phyloP scores from a whole-genome alignment of 2,797 vertebrate species.

The Lates japonicus region DNA sequence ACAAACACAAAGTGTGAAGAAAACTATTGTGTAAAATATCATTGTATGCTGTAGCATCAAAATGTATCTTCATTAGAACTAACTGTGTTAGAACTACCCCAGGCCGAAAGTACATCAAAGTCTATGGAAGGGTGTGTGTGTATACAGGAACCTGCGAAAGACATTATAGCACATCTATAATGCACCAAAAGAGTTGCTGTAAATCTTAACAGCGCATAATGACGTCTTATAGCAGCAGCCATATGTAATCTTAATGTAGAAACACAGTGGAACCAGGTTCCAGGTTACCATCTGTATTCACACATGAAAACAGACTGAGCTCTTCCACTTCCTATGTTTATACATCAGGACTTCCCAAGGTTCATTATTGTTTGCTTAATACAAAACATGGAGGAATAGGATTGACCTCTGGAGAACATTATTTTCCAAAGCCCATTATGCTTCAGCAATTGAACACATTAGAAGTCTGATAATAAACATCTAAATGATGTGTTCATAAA shows the following conservation, averaged over 20 bases:
- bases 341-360: background rate
- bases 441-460: background rate
- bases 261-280: too few species aligned
- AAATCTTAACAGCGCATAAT: conserved; percentile 32
- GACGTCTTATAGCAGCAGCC: background rate
- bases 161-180: conserved; percentile 14
- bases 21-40: too few species aligned
- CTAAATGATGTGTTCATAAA: background rate
- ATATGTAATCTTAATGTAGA: too few species aligned
- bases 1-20: too few species aligned
- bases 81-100: too few species aligned
- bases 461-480: background rate
- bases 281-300: background rate
- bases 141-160: background rate
- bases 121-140: background rate
- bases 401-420: conserved; percentile 9
- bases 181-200: background rate
- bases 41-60: too few species aligned
- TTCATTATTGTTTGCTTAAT: background rate
- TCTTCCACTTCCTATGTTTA: too few species aligned
- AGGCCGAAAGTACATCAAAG: too few species aligned
- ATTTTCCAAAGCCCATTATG: conserved; percentile 1
- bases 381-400: background rate
- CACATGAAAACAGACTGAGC: background rate
- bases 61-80: too few species aligned